These are phyloP conservation scores for Ataeniobius toweri DNA, from an alignment of 2,797 vertebrate genomes.

Conservation along the genomic window DNA sequence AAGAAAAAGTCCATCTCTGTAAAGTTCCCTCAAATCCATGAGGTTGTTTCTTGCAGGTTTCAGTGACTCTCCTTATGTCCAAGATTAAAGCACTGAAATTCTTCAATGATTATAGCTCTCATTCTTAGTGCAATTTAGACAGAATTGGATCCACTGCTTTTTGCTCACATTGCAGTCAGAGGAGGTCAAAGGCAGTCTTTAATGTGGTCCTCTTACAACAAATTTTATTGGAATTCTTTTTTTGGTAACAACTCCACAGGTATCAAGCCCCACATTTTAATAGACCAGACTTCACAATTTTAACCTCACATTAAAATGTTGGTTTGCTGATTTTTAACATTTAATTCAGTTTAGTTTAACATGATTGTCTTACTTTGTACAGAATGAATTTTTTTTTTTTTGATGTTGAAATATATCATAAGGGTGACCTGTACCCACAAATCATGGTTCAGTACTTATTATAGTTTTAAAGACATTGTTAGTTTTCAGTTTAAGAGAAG, in stretches of 20 bases:
- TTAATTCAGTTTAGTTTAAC: background rate
- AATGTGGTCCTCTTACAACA: background rate
- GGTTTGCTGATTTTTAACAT: background rate
- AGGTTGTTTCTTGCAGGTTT: constrained; percentile 13
- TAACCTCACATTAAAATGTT: background rate
- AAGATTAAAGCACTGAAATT: constrained; percentile 12
- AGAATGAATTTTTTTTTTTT: background rate
- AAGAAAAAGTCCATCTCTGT: constrained; percentile 8
- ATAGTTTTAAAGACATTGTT: no score
- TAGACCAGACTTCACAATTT: background rate
- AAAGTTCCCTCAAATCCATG: background rate
- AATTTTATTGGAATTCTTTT: constrained; percentile 9
- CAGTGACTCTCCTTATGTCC: background rate
- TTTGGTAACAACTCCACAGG: constrained; percentile 3
- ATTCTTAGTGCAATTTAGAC: constrained; percentile 5
- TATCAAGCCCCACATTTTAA: background rate
- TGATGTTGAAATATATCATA: no score
- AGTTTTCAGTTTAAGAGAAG: no score
- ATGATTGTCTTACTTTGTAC: no score
- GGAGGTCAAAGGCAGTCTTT: background rate
- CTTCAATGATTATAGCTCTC: constrained; percentile 6
- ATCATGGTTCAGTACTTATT: no score
- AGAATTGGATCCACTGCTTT: constrained; percentile 3
- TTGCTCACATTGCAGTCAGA: background rate
- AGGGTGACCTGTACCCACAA: no score